Percentiles rank a stretch among this genome's conserved stretches.
phyloP scores from a whole-genome alignment of 1,140 invertebrate genomes.

The Magallana gigas region DNA sequence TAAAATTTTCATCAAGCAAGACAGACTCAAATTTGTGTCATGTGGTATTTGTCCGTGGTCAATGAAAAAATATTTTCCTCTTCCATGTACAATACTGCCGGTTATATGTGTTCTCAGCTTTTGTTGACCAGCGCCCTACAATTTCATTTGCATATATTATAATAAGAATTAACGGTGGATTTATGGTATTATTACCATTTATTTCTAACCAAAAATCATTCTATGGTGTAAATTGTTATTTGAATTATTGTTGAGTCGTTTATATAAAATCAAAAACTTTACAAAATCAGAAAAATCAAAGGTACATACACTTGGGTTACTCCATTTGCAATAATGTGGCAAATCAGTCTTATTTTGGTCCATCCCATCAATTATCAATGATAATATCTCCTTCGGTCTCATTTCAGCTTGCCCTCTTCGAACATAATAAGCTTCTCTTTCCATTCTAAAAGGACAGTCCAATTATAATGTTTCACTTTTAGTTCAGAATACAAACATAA shows the following conservation, averaged over 20 bases:
- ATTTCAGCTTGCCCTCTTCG: constrained; percentile 43
- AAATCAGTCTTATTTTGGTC: constrained; percentile 42
- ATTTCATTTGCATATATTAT: too few species aligned
- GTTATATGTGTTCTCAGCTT: constrained; percentile 36
- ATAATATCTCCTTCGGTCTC: constrained; percentile 36
- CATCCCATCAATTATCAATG: constrained; percentile 45
- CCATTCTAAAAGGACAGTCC: background rate
- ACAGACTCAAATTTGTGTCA: constrained; percentile 42
- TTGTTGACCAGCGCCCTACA: constrained; percentile 15
- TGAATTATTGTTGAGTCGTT: too few species aligned
- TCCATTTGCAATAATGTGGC: constrained; percentile 36
- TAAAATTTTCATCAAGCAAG: constrained; percentile 39
- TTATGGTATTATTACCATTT: too few species aligned
- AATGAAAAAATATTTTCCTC: constrained; percentile 45
- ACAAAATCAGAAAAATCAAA: background rate
- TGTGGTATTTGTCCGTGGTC: constrained; percentile 37
- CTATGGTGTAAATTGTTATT: too few species aligned
- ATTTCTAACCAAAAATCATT: too few species aligned
- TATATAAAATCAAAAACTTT: background rate
- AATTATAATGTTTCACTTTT: background rate
- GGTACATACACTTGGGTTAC: constrained; percentile 28
- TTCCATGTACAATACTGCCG: constrained; percentile 45
- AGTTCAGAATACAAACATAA: background rate
- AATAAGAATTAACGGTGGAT: too few species aligned
- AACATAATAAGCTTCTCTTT: constrained; percentile 46